phyloP scores from a whole-genome alignment of 1,140 invertebrate species.

The Lepidurus apus region DNA sequence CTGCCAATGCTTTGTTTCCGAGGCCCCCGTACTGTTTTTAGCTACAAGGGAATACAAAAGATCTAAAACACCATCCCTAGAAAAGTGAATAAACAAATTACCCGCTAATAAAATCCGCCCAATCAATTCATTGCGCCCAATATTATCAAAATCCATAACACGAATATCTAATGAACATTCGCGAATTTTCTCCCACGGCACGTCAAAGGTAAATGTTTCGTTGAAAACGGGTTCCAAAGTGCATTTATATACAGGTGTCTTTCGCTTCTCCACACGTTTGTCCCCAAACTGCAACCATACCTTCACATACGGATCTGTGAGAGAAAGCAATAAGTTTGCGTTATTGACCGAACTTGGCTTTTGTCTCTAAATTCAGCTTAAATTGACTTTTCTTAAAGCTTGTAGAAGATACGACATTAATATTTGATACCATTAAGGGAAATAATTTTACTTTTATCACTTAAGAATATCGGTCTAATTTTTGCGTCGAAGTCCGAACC shows the following conservation, averaged over 20 bases:
- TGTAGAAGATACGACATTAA: background rate
- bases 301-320: slow-evolving; percentile 88
- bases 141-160: slow-evolving; percentile 93
- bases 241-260: slow-evolving; percentile 91
- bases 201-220: slow-evolving; percentile 85
- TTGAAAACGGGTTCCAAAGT: slow-evolving; percentile 89
- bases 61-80: background rate
- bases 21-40: slow-evolving; percentile 82
- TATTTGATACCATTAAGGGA: background rate
- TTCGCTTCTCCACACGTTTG: slow-evolving; percentile 88
- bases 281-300: slow-evolving; percentile 93
- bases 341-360: background rate
- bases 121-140: slow-evolving; percentile 86
- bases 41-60: slow-evolving; percentile 53
- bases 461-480: too few species aligned
- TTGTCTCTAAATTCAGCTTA: background rate
- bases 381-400: background rate
- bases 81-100: slow-evolving; percentile 41
- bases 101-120: slow-evolving; percentile 80
- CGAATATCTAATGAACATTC: slow-evolving; percentile 86
- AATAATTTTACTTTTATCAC: background rate
- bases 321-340: background rate
- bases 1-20: slow-evolving; percentile 89
- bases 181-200: slow-evolving; percentile 89
- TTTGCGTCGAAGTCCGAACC: too few species aligned